Percentiles rank a stretch among this genome's conserved stretches.
Evolutionary conservation across 64 coral and sea anemone genomes (phyloP).

Genomic region (Porites lutea): DNA sequence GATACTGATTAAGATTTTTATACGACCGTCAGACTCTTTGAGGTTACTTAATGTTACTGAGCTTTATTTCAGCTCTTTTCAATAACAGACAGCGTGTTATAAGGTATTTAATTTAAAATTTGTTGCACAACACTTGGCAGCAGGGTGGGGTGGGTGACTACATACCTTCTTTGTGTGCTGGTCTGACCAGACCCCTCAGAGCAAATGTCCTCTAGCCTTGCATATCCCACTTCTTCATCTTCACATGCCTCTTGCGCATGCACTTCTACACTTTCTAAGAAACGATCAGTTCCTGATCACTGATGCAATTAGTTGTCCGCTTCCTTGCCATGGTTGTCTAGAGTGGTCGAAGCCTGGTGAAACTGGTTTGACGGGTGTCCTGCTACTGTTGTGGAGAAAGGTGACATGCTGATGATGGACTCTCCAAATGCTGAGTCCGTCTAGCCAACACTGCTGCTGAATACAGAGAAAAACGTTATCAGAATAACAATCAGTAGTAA

Average conservation of each 20-base stretch:
- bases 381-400: constrained; percentile 59
- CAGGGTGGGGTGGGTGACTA: background rate
- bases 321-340: background rate
- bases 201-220: constrained; percentile 78
- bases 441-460: constrained; percentile 76
- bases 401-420: constrained; percentile 57
- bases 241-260: background rate
- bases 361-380: constrained; percentile 67
- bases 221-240: constrained; percentile 81
- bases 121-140: too few species aligned
- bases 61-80: too few species aligned
- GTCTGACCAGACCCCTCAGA: background rate
- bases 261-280: background rate
- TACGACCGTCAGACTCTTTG: too few species aligned
- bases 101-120: too few species aligned
- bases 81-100: too few species aligned
- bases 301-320: background rate
- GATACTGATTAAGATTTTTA: too few species aligned
- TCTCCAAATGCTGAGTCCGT: constrained; percentile 79
- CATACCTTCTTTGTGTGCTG: constrained; percentile 16
- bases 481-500: too few species aligned
- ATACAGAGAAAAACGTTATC: constrained; percentile 16
- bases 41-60: too few species aligned
- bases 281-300: constrained; percentile 6
- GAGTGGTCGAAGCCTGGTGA: background rate